Percentiles rank a stretch among this genome's conserved stretches.
phyloP scores from a whole-genome alignment of 2,113 vertebrate genomes.

The Ceyx cyanopectus region DNA sequence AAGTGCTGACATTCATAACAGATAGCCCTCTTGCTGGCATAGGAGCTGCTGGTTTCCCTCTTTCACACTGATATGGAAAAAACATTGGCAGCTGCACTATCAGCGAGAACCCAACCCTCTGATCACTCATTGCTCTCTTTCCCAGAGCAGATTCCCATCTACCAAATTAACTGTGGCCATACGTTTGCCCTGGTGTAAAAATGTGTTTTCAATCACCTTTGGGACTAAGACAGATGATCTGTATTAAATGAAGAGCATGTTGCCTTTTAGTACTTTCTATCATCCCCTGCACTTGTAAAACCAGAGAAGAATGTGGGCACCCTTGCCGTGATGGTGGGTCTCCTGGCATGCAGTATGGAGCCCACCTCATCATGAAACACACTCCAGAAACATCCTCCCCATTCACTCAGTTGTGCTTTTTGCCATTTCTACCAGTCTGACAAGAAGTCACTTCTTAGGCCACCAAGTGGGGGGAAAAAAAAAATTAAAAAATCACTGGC shows the following conservation, averaged over 20 bases:
- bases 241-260: neutral
- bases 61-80: slow-evolving; percentile 40
- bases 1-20: slow-evolving; percentile 52
- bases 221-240: neutral
- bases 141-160: slow-evolving; percentile 10
- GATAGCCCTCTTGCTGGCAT: neutral
- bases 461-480: neutral
- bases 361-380: neutral
- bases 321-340: rapidly evolving
- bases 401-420: neutral
- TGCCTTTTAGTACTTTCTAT: neutral
- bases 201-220: slow-evolving; percentile 13
- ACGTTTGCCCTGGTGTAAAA: slow-evolving; percentile 22
- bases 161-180: neutral
- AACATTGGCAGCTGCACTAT: slow-evolving; percentile 20
- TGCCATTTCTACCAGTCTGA: neutral
- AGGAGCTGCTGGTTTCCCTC: slow-evolving; percentile 52
- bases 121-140: neutral
- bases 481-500: neutral
- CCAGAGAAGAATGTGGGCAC: neutral
- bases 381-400: neutral
- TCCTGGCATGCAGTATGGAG: neutral
- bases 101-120: neutral
- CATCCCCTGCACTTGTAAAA: neutral
- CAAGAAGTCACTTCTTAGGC: neutral